Base-by-base conservation (phyloP, 2,797 vertebrate genomes). In the Cetoscarus ocellatus region DNA sequence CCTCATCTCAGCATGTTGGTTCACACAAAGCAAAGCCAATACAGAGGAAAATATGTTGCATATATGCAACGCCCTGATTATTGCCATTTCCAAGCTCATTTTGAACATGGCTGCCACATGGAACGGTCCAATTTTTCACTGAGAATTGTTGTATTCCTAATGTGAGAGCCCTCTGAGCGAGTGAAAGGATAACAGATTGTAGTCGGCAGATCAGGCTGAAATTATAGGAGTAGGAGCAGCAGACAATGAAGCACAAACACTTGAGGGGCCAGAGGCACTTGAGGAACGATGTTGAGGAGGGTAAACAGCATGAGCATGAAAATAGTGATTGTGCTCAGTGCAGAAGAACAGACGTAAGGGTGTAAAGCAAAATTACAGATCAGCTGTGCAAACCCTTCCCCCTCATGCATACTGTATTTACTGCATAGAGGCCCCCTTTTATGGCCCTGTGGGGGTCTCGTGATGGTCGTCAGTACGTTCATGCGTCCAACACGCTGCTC, bases 241-340 rank as follows among this genome's bases (percentile, higher is more conserved):
- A 2, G 44, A 61, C 55, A 63, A 63, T 17, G 42, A 18, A 50
- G 47, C 50, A 42, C 64, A 54, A 61, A 18, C 27, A 4, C 27
- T 27, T 2, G 27, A 27, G 27, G n/a, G 27, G 4, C 27, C 27
- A 27, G 27, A 27, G 27, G 27, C 62, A 80, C 69, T 47, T 50
- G 53, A 17, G 62, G 62, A 71, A 19, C 8, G 14, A 8, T n/a
- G 53, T 15, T 36, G 48, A 42, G 44, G 49, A 42, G 27, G 39
- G 52, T 48, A 62, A 40, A 49, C 10, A 62, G 17, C 48, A 54
- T 18, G 40, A 49, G 49, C 18, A 73, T 49, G 18, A 57, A 66
- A 69, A 52, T 10, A 51, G 57, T 50, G 36, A 81, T 35, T 58
- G 51, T 80, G 64, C 62, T 67, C 66, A 63, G 61, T 38, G 54